Base-by-base conservation (phyloP, 1,140 invertebrate species). In the Branchinecta lindahli region DNA sequence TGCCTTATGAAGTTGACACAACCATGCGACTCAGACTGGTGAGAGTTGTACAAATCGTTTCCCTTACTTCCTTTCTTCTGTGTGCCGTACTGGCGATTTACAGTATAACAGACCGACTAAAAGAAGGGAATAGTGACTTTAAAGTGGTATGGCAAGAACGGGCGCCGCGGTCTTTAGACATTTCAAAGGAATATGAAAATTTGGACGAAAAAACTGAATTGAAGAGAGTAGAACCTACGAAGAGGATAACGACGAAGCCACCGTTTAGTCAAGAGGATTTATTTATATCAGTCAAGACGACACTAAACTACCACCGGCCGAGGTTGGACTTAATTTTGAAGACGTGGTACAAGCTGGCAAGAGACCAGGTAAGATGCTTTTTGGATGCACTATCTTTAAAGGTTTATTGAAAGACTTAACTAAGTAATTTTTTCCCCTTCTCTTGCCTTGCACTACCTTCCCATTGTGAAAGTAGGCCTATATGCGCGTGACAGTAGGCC, bases 271-370 rank as follows among this genome's bases (percentile, higher is more conserved):
- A 94, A 71, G 83, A 90, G 78, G 91, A 94, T 79, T 83, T 96
- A 74, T 96, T 94, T 80, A 89, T 96, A 77, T 93, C 90, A 81
- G 91, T 96, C 20, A 96, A 96, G 82, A 96, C 93, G 67, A 94
- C 92, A 45, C 87, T 87, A 76, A 85, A 86, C 79, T 94, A 92
- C 81, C 91, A 96, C 78, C 80, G 85, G 71, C 85, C 86, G 45
- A 83, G 94, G 72, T 77, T 96, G 72, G 87, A 90, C n/a, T 84
- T 91, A 70, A 89, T 96, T 74, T 84, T 96, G 76, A 86, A 88
- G 78, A 96, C 93, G 71, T 96, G 94, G 94, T 94, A 93, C 78
- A 88, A 89, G 77, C 82, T 94, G 72, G 92, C 92, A 47, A 88
- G 86, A 79, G 83, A 91, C 77, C 91, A 94, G 89, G 92, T 94